Evolutionary conservation across 2,113 vertebrate species (phyloP).

Genomic region (Nycticryphes semicollaris): DNA sequence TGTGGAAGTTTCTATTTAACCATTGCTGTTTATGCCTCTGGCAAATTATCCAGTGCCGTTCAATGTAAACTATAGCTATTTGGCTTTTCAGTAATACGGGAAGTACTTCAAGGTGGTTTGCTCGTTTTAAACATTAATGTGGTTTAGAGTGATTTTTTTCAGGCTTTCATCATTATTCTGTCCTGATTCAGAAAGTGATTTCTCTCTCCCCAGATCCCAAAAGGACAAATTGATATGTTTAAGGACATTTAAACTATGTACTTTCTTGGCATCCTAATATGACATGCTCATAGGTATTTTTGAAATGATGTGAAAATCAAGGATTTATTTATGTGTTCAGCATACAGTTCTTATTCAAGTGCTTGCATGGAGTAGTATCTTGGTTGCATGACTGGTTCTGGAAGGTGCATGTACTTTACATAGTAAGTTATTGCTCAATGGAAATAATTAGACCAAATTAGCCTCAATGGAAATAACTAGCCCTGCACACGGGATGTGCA

Average conservation of each 20-base stretch:
- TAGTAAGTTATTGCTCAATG: not conserved
- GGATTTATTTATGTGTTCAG: not conserved
- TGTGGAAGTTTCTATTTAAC: not conserved
- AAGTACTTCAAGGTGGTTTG: not conserved
- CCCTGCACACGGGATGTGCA: not conserved
- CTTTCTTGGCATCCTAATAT: not conserved
- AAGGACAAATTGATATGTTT: not conserved
- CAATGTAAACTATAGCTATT: not conserved
- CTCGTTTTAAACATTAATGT: constrained; percentile 1
- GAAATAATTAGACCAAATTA: not conserved
- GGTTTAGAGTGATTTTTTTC: not conserved
- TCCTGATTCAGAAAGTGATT: not conserved
- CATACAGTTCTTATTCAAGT: not conserved
- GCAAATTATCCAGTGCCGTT: not conserved
- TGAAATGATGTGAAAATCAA: not conserved
- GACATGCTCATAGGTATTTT: not conserved
- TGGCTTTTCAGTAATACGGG: not conserved
- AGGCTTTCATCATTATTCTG: not conserved
- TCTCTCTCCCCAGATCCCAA: not conserved
- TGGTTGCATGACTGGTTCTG: not conserved
- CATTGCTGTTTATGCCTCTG: not conserved
- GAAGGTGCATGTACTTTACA: not conserved
- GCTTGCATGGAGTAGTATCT: not conserved
- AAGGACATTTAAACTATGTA: not conserved
- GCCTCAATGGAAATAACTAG: not conserved